Base-by-base conservation (phyloP, 1,140 invertebrate species). In the Zaprionus capensis region DNA sequence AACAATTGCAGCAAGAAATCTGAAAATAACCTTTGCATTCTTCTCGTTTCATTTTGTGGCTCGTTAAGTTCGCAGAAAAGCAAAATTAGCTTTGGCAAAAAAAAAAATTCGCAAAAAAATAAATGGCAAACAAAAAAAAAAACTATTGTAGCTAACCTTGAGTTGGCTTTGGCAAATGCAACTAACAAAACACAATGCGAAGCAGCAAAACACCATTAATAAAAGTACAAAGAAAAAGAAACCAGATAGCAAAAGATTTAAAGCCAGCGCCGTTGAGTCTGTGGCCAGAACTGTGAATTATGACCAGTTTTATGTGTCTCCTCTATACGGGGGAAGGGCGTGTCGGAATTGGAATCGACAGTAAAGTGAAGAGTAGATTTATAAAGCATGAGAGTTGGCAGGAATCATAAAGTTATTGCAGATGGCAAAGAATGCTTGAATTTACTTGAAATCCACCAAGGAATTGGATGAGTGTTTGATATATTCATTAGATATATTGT, bases 51-150 rank as follows among this genome's bases (percentile, higher is more conserved):
- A 67, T 70, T 82, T 84, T 70, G 77, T 78, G 69, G 80, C 80
- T 72, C 36, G 53, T 64, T 71, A 72, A 74, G 82, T 86, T 86
- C 84, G 80, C 80, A 82, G 58, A 85, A 85, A 63, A 61, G 63
- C 70, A 75, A 86, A 86, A 64, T 82, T 70, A 70, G 71, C 65
- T 80, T 51, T 59, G 53, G 41, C 46, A 53, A 69, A 77, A 72
- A 49, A 22, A 36, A 31, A 56, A 70, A 80, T 76, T 44, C 26
- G 26, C 53, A 58, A 72, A 81, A 71, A 2, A 11, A 38, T 31
- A 38, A 71, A 66, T 79, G 55, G 49, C 58, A 65, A 70, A 67
- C 63, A 46, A 56, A 72, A 77, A 46, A 87, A 66, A 17, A 12
- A 46, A 17, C n/a, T 67, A 36, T 49, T 77, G 67, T 80, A 49